A percentile compares a stretch with the other conserved stretches of the same genome.
phyloP scores from a whole-genome alignment of 2,113 vertebrate species.

The Tachuris rubrigastra region DNA sequence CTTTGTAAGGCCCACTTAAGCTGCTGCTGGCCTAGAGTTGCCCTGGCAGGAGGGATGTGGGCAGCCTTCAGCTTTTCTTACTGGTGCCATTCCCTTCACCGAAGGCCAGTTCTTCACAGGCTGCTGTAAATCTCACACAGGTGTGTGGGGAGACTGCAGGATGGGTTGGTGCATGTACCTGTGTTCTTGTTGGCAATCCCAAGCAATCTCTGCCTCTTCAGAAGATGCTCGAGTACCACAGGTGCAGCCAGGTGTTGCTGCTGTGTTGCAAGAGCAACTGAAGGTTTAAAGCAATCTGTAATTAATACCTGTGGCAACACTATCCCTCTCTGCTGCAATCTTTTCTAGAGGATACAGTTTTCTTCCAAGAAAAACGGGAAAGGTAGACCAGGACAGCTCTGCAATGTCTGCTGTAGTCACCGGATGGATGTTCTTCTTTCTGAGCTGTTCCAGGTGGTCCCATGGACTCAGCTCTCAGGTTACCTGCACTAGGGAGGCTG shows the following conservation, averaged over 20 bases:
- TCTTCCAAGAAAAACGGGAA: not conserved
- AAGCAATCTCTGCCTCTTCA: not conserved
- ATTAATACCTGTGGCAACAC: not conserved
- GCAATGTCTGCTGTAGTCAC: not conserved
- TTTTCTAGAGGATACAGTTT: not conserved
- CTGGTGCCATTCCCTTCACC: not conserved
- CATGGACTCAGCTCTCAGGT: not conserved
- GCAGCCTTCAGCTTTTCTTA: not conserved
- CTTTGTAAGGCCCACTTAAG: slow-evolving; percentile 1
- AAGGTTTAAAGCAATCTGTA: not conserved
- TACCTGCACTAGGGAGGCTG: not conserved
- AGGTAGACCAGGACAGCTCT: not conserved
- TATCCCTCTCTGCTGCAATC: not conserved
- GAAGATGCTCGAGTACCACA: not conserved
- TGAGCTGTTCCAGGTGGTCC: not conserved
- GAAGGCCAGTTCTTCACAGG: not conserved
- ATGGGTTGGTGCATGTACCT: not conserved
- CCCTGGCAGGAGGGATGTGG: slow-evolving; percentile 1
- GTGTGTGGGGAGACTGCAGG: not conserved
- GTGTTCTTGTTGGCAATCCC: not conserved
- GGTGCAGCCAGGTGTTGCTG: not conserved
- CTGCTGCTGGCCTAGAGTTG: not conserved
- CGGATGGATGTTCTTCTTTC: not conserved
- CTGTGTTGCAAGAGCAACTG: not conserved
- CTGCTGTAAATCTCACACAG: not conserved